Base-by-base conservation (phyloP, 2,888 invertebrate genomes). In the Gisinianus flammeolus region DNA sequence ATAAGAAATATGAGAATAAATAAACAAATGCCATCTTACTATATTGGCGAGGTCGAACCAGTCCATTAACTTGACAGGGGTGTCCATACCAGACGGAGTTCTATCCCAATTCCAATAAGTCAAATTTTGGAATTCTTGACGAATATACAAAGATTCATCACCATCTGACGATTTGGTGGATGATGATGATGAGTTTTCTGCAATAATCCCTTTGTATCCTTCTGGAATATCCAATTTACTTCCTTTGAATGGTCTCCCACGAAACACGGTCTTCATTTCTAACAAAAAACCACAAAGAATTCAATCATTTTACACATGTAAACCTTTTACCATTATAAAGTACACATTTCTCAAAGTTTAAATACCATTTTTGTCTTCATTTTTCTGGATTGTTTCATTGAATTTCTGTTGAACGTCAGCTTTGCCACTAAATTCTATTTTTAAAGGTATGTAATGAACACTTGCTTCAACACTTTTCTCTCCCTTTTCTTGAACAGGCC, bases 81-180 rank as follows among this genome's bases (percentile, higher is more conserved):
- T n/a, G n/a, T 76, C 76, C 76, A 76, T 76, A 19, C 69, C 58
- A 12, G 76, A 69, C 12, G 76, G 70, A 2, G 35, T 35, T 35
- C 26, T 44, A 22, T 76, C 76, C 54, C 69, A 76, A 56, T 76
- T 76, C 76, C 76, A 76, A 31, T 76, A 69, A 0, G 69, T 68
- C 62, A 76, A 54, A n/a, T 58, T 22, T 22, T 76, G 16, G 28
- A 76, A 76, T 22, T 56, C 69, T 44, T 70, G 28, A 26, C 33
- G n/a, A 12, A 69, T 30, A 16, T 31, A 33, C 16, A 76, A 19
- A 33, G 10, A 30, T 16, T 62, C 28, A 16, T 56, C 62, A 28
- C 56, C 62, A 16, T 54, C 33, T 22, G 28, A 5, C 5, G 26
- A 16, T 12, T 24, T 33, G 6, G n/a, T 58, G 2, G 58, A 30